Base-by-base conservation (phyloP, 2,888 invertebrate genomes). In the Syrista parreyssii region DNA sequence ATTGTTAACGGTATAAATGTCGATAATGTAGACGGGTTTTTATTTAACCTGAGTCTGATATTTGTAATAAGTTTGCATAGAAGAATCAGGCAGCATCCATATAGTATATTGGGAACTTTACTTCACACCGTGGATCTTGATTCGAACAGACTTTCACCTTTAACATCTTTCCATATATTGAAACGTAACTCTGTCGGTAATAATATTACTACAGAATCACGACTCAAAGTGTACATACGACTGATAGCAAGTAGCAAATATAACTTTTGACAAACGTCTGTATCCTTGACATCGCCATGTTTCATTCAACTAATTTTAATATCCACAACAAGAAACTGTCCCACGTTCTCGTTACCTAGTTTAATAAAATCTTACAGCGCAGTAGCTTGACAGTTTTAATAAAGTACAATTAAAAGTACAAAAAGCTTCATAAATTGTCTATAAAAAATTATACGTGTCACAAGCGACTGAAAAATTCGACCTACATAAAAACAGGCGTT, bases 1-100 rank as follows among this genome's bases (percentile, higher is more conserved):
- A 74, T 79, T 40, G 55, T 75, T 68, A 74, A 75, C 40, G 34
- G 35, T 71, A 76, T 74, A 78, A 78, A 75, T 40, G 68, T 12
- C 11, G 36, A 77, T 1, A 73, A 32, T 32, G 6, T 74, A 30
- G n/a, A 74, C 35, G 74, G 11, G 12, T 36, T 36, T 35, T 36
- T 36, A 36, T 34, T 36, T 74, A 31, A 74, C 40, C 1, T 6
- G 34, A 34, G 9, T 34, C 6, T 34, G 23, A 55, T 55, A 23
- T 55, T 55, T 23, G 0, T 9, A 9, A 6, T 2, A 4, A 55
- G 55, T 55, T 55, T 6, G 23, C 2, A 55, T 2, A 9, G 23
- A 55, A 23, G 23, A 15, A 9, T 1, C 23, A 55, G 40, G 23
- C 23, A 55, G 9, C 9, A 9, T 1, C 55, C 9, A 23, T 23